Percentiles rank a stretch among this genome's conserved stretches.
phyloP scores from a whole-genome alignment of 2,888 invertebrate species.

The Chirona hameri region DNA sequence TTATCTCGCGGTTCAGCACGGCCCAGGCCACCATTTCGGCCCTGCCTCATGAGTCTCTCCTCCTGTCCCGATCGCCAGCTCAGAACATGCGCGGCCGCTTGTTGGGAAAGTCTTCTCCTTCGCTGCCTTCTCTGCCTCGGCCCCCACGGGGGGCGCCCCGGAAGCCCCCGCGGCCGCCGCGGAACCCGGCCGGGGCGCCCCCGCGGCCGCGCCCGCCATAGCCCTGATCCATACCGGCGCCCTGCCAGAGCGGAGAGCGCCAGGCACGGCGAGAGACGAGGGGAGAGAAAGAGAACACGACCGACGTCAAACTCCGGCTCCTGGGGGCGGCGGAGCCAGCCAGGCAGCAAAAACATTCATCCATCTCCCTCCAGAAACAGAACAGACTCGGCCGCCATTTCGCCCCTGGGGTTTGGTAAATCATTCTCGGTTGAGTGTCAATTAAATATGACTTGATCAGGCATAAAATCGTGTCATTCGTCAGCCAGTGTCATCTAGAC shows the following conservation, averaged over 20 bases:
- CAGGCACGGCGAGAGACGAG: too few species aligned
- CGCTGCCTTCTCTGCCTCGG: background rate
- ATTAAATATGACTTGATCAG: too few species aligned
- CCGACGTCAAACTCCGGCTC: background rate
- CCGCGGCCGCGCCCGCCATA: constrained; percentile 24
- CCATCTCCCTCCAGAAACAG: background rate
- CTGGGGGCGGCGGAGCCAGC: background rate
- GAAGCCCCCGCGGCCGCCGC: constrained; percentile 4
- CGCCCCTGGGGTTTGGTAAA: background rate
- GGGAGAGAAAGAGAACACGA: background rate
- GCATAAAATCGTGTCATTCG: too few species aligned
- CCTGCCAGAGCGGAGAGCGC: background rate
- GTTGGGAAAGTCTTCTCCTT: constrained; percentile 13
- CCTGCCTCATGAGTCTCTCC: too few species aligned
- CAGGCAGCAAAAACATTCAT: background rate
- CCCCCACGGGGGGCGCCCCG: constrained; percentile 13
- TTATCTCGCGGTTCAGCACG: too few species aligned
- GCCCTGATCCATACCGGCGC: constrained; percentile 22
- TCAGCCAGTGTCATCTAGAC: too few species aligned
- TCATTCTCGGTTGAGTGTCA: background rate
- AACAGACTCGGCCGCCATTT: constrained; percentile 4
- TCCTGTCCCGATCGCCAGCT: background rate
- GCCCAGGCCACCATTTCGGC: too few species aligned
- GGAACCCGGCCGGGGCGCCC: constrained; percentile 24
- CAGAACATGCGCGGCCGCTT: constrained; percentile 6